Evolutionary conservation across 2,888 invertebrate genomes (phyloP), one percentile per base, ranked within the genome.

Genomic region (Litoditis marina): DNA sequence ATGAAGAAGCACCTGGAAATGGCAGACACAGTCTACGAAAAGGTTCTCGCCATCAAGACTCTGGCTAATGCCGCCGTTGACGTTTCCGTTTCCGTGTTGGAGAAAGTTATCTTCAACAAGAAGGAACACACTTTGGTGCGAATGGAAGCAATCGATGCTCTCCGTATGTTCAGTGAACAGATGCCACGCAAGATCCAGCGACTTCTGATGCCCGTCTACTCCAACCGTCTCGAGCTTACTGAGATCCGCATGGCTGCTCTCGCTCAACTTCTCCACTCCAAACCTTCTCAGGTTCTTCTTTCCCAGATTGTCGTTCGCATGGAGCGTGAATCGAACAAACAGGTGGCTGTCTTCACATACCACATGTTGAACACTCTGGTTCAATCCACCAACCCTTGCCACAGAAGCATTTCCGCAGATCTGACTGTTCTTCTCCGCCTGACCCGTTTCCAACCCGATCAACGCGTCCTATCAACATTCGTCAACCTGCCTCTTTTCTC

Each of bases 51-150:
- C 55, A 66, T 82, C 63, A 80, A 80, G 68, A 66, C 79, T 44
- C 44, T 82, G 55, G 76, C 73, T 64, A 82, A 82, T 73, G 76
- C 80, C 39, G 82, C 73, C 60, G 61, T 80, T 49, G 76, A 78
- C 56, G 52, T 66, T 42, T 63, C 71, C 49, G 66, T 79, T 52
- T 44, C 63, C 60, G 62, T 74, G 54, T 69, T 82, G 61, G 76
- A 78, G 66, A 74, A 77, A 62, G 78, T 82, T 71, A 77, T 80
- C 65, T 31, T 60, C 27, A 71, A 79, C 69, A 59, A 57, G 47
- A 52, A 56, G 22, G 65, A 77, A 52, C 60, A 67, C 61, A 71
- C 68, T 50, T 50, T 73, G 42, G 71, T 78, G 55, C 76, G 79
- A 59, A 63, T 65, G 51, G 68, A 76, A 56, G 80, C 81, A 63